Conservation (phyloP, 2,888 invertebrate species). For the Belgica antarctica region DNA sequence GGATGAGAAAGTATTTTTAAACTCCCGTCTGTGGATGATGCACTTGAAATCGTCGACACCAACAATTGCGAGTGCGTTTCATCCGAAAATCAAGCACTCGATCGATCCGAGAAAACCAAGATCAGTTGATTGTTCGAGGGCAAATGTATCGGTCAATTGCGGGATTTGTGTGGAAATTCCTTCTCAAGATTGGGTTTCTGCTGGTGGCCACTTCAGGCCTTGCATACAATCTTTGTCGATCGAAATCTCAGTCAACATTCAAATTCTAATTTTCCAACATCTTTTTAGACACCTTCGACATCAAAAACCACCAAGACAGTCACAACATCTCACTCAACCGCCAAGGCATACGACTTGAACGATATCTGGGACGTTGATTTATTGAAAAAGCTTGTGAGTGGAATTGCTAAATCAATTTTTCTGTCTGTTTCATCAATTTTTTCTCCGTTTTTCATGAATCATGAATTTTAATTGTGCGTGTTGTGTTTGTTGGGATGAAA, state of each 20-base stretch:
- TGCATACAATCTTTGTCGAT: background rate
- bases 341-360: slow-evolving; percentile 63
- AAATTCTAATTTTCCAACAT: background rate
- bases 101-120: background rate
- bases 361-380: slow-evolving; percentile 76
- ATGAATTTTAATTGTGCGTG: slow-evolving; percentile 40
- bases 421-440: slow-evolving; percentile 17
- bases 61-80: background rate
- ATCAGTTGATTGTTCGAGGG: background rate
- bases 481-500: slow-evolving; percentile 1
- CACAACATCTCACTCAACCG: slow-evolving; percentile 52
- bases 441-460: slow-evolving; percentile 35
- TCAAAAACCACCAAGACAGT: slow-evolving; percentile 52
- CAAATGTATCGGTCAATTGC: slow-evolving; percentile 36
- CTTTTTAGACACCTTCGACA: slow-evolving; percentile 36
- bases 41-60: slow-evolving; percentile 10
- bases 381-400: slow-evolving; percentile 67
- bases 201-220: background rate
- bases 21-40: slow-evolving; percentile 10
- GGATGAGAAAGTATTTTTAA: slow-evolving; percentile 22
- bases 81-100: background rate
- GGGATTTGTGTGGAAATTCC: slow-evolving; percentile 2
- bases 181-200: background rate
- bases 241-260: background rate
- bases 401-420: background rate